phyloP scores from a whole-genome alignment of 2,797 vertebrate species.

The Diplodus puntazzo region DNA sequence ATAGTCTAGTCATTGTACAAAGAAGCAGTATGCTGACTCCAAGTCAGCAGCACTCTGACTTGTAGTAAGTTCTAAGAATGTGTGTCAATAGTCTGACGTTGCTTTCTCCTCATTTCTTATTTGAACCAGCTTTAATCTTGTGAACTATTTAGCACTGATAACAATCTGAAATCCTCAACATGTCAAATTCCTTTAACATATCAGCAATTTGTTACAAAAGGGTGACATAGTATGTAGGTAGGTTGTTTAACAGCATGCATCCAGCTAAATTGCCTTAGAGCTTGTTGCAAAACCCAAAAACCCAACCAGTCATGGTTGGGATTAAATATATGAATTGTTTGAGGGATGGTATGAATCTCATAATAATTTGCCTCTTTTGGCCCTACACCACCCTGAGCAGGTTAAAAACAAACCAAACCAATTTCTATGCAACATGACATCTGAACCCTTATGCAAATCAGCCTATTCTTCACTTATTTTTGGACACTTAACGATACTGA shows the following conservation, averaged over 20 bases:
- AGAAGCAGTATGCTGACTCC: background rate
- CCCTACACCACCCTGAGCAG: background rate
- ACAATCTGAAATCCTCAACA: background rate
- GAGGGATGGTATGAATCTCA: background rate
- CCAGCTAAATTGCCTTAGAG: background rate
- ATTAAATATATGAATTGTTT: background rate
- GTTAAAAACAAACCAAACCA: background rate
- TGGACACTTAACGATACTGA: background rate
- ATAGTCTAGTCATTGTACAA: constrained; percentile 3
- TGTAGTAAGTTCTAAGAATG: constrained; percentile 2
- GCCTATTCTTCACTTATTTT: background rate
- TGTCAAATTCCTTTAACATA: background rate
- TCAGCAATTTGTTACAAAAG: background rate
- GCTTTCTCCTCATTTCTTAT: constrained; percentile 18
- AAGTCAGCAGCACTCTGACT: background rate
- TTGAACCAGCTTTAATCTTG: background rate
- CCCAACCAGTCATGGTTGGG: background rate
- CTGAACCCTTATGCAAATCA: background rate
- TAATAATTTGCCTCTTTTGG: background rate
- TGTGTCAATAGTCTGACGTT: constrained; percentile 21
- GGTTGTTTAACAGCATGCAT: background rate
- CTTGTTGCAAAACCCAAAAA: background rate
- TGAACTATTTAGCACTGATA: background rate
- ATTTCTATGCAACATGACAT: background rate
- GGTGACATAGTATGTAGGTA: background rate